These are phyloP conservation scores for Agrotis puta DNA, from an alignment of 2,888 invertebrate species.

Conservation along the genomic window DNA sequence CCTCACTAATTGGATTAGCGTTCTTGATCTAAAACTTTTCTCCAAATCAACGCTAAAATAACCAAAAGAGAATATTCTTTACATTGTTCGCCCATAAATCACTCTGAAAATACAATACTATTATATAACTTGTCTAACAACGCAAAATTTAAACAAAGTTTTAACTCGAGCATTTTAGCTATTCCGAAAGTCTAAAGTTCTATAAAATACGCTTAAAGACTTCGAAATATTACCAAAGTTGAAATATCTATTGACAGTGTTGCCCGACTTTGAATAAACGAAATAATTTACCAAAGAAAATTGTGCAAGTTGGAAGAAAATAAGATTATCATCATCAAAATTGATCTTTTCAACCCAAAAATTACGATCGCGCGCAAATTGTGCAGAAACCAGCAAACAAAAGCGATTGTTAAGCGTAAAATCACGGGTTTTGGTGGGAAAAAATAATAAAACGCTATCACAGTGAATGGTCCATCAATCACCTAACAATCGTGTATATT, in stretches of 20 bases:
- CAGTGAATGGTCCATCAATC: constrained; percentile 63
- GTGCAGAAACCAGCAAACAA: constrained; percentile 62
- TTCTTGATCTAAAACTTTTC: background rate
- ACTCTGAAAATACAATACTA: constrained; percentile 42
- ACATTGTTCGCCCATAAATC: constrained; percentile 37
- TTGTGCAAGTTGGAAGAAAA: constrained; percentile 27
- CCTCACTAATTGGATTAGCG: constrained; percentile 8
- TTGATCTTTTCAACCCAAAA: constrained; percentile 42
- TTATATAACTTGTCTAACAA: constrained; percentile 36
- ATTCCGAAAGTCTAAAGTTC: constrained; percentile 40
- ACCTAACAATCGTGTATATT: constrained; percentile 52
- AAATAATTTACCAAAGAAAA: constrained; percentile 40
- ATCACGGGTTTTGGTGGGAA: constrained; percentile 48
- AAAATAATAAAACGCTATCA: constrained; percentile 62
- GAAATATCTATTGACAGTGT: constrained; percentile 36
- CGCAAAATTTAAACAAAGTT: constrained; percentile 40
- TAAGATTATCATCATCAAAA: constrained; percentile 46
- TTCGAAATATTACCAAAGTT: constrained; percentile 48
- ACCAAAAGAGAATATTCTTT: constrained; percentile 14
- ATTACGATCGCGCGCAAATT: constrained; percentile 47
- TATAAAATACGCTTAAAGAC: constrained; percentile 37
- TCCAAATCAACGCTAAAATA: constrained; percentile 15
- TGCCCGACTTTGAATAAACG: constrained; percentile 18
- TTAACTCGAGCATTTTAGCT: constrained; percentile 34
- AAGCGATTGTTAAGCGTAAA: constrained; percentile 50